Evolutionary conservation across 2,888 invertebrate species (phyloP).

Genomic region (Drosophila paracracens): DNA sequence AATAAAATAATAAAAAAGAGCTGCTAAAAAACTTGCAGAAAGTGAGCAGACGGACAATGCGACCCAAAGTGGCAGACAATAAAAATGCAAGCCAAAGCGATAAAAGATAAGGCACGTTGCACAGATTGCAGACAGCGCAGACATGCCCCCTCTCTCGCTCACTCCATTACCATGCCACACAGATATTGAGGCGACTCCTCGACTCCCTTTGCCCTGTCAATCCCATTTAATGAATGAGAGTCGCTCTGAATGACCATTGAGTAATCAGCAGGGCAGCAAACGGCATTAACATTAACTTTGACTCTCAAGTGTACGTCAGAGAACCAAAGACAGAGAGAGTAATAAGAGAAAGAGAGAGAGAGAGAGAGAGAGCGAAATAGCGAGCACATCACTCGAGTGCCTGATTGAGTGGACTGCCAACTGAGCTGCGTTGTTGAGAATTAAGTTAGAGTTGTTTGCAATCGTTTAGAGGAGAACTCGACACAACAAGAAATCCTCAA

Average conservation of each 20-base stretch:
- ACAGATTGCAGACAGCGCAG: slow-evolving; percentile 46
- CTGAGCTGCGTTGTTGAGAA: slow-evolving; percentile 46
- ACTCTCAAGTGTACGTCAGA: slow-evolving; percentile 47
- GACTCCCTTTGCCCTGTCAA: slow-evolving; percentile 38
- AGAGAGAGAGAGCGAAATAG: slow-evolving; percentile 1
- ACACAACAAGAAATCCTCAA: slow-evolving; percentile 4
- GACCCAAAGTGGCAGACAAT: slow-evolving; percentile 75
- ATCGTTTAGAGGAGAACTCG: slow-evolving; percentile 13
- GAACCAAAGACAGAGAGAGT: slow-evolving; percentile 6
- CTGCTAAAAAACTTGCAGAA: slow-evolving; percentile 25
- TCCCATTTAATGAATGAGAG: slow-evolving; percentile 67
- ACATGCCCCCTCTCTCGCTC: no score
- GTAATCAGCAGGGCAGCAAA: slow-evolving; percentile 60
- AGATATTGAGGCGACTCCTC: background rate
- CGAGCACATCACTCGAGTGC: slow-evolving; percentile 35
- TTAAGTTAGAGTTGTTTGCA: slow-evolving; percentile 20
- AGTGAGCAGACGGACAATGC: slow-evolving; percentile 50
- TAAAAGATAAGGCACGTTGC: slow-evolving; percentile 79
- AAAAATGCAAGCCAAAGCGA: slow-evolving; percentile 71
- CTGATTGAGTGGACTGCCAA: slow-evolving; percentile 70
- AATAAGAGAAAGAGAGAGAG: background rate
- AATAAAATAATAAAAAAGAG: slow-evolving; percentile 18
- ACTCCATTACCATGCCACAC: background rate
- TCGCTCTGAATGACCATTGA: slow-evolving; percentile 66
- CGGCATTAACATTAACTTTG: slow-evolving; percentile 56